phyloP scores from a whole-genome alignment of 2,113 vertebrate species.

The Aptenodytes patagonicus region DNA sequence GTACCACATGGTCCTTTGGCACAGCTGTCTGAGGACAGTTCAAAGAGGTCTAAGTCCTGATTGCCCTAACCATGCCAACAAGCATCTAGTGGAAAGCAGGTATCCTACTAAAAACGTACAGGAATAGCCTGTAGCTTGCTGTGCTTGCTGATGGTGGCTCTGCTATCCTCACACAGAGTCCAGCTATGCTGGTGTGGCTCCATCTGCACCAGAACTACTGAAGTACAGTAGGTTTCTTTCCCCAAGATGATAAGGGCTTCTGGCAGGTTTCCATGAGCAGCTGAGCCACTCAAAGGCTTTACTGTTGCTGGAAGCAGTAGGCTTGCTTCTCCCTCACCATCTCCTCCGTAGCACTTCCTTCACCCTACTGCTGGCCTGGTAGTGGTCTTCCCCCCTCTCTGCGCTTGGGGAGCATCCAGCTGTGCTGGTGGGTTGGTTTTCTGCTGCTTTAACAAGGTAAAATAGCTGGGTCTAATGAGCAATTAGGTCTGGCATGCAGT shows the following conservation, averaged over 20 bases:
- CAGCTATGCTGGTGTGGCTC: neutral
- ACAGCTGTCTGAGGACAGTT: neutral
- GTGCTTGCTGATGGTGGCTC: neutral
- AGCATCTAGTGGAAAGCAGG: neutral
- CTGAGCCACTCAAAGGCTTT: neutral
- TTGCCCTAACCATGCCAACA: neutral
- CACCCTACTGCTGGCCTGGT: neutral
- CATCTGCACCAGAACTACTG: neutral
- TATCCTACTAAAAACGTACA: neutral
- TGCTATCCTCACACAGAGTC: accelerated
- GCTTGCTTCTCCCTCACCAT: neutral
- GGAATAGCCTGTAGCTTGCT: neutral
- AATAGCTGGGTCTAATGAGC: neutral
- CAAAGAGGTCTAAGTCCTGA: neutral
- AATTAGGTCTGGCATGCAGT: accelerated
- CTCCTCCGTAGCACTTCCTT: neutral
- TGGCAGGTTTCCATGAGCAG: constrained; percentile 2
- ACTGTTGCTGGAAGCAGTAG: neutral
- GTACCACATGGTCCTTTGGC: neutral
- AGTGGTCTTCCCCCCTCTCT: neutral
- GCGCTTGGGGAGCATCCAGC: neutral
- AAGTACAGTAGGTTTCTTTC: neutral
- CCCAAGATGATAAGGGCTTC: neutral
- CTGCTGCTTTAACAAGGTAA: neutral
- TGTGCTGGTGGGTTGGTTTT: neutral